phyloP scores from a whole-genome alignment of 2,113 vertebrate species.

The Megaleporinus macrocephalus region DNA sequence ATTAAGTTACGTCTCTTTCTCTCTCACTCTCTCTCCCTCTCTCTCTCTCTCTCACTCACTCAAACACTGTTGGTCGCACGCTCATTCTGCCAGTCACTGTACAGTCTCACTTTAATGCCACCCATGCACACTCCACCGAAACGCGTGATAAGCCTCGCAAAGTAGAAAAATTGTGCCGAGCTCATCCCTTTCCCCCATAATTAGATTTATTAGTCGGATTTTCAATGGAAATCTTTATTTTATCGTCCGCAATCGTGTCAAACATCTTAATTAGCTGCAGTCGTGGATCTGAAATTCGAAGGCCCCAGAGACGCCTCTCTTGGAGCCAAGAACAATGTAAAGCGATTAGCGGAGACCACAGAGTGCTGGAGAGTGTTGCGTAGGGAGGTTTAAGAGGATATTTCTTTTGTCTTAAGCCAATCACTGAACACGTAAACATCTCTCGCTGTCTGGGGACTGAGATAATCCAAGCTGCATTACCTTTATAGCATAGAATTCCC shows the following conservation, averaged over 20 bases:
- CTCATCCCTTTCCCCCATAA: constrained; percentile 37
- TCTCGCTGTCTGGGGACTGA: background rate
- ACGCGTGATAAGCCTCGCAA: constrained; percentile 16
- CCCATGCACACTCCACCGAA: background rate
- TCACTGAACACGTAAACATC: constrained; percentile 32
- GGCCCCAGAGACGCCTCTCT: constrained; percentile 33
- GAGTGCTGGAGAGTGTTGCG: background rate
- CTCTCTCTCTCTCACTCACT: background rate
- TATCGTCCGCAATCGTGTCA: constrained; percentile 63
- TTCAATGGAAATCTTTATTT: constrained; percentile 41
- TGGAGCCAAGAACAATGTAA: constrained; percentile 26
- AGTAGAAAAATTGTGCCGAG: constrained; percentile 20
- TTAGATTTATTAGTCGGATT: constrained; percentile 46
- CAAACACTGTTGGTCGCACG: background rate
- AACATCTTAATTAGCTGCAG: constrained; percentile 65
- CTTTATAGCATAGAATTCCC: constrained; percentile 9
- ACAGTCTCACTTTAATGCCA: constrained; percentile 20
- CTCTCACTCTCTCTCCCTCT: background rate
- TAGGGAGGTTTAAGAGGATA: constrained; percentile 14
- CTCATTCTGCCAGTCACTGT: constrained; percentile 13
- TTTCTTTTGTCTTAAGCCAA: constrained; percentile 41
- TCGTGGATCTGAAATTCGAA: constrained; percentile 32
- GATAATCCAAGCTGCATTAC: constrained; percentile 5
- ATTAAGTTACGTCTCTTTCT: constrained; percentile 46
- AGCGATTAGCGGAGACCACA: background rate